A percentile compares a stretch with the other conserved stretches of the same genome.
These are phyloP conservation scores for Penaeus japonicus DNA, from an alignment of 1,140 invertebrate species.

Conservation along the genomic window DNA sequence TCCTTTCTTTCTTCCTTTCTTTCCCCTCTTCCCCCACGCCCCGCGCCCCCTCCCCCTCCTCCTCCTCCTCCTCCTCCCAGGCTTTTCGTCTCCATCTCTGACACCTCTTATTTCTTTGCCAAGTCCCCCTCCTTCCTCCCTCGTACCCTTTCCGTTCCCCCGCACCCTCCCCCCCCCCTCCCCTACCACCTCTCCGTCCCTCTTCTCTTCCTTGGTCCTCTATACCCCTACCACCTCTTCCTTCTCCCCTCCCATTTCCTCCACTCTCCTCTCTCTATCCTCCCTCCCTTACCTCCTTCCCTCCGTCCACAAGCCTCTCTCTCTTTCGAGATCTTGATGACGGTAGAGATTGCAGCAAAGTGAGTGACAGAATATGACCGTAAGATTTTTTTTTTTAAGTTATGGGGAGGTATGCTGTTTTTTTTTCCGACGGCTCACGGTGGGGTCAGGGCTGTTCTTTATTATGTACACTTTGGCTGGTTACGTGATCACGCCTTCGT, in stretches of 20 bases:
- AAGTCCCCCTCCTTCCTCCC: not conserved
- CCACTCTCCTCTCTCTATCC: not conserved
- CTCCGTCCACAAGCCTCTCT: not conserved
- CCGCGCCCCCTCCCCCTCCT: not conserved
- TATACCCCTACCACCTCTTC: not conserved
- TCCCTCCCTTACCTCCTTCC: not conserved
- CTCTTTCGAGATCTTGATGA: not conserved
- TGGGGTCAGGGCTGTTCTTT: no score
- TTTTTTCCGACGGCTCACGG: no score
- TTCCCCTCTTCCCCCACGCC: not conserved
- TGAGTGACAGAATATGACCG: conserved; percentile 40
- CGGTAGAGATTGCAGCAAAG: conserved; percentile 21
- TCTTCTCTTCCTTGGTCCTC: not conserved
- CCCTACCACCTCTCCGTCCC: not conserved
- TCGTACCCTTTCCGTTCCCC: not conserved
- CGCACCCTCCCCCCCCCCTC: not conserved
- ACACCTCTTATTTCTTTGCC: not conserved
- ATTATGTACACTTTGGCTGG: no score
- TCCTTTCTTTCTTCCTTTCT: not conserved
- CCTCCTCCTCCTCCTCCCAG: not conserved
- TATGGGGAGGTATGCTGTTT: no score
- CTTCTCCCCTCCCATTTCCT: not conserved
- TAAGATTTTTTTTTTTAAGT: not conserved
- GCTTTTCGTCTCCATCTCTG: no score
- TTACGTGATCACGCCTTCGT: no score